Evolutionary conservation across 2,888 invertebrate genomes (phyloP).

Genomic region (Buathra laborator): DNA sequence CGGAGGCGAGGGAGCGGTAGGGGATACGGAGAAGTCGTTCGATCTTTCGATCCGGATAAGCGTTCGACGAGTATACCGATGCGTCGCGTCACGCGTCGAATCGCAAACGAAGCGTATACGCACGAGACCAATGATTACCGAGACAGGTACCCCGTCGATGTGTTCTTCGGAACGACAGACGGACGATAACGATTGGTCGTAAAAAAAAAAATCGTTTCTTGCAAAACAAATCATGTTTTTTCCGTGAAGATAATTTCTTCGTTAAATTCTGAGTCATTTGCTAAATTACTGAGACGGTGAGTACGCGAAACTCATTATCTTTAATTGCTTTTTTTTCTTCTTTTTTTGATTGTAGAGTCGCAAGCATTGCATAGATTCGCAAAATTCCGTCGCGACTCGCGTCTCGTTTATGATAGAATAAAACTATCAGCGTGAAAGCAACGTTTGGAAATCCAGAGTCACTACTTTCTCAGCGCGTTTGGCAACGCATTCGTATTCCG

Average conservation of each 20-base stretch:
- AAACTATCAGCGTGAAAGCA: conserved; percentile 27
- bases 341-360: neutral
- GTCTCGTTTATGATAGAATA: conserved; percentile 1
- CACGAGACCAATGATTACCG: conserved; percentile 11
- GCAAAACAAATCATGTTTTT: neutral
- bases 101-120: conserved; percentile 69
- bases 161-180: neutral
- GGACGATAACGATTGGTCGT: neutral
- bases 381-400: neutral
- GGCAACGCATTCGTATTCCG: conserved; percentile 40
- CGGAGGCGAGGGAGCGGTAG: neutral
- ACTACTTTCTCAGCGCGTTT: conserved; percentile 26
- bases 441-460: conserved; percentile 26
- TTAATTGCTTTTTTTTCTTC: neutral
- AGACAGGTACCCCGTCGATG: conserved; percentile 48
- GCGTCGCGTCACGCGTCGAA: conserved; percentile 59
- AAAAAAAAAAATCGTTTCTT: neutral
- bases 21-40: conserved; percentile 23
- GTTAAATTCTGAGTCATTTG: neutral
- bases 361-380: too few species aligned
- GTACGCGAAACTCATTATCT: neutral
- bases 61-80: conserved; percentile 20
- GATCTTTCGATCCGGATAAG: conserved; percentile 42
- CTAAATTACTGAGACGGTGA: neutral
- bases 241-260: neutral